Conservation (phyloP, 2,888 invertebrate genomes). For the Ormyrus labotus region DNA sequence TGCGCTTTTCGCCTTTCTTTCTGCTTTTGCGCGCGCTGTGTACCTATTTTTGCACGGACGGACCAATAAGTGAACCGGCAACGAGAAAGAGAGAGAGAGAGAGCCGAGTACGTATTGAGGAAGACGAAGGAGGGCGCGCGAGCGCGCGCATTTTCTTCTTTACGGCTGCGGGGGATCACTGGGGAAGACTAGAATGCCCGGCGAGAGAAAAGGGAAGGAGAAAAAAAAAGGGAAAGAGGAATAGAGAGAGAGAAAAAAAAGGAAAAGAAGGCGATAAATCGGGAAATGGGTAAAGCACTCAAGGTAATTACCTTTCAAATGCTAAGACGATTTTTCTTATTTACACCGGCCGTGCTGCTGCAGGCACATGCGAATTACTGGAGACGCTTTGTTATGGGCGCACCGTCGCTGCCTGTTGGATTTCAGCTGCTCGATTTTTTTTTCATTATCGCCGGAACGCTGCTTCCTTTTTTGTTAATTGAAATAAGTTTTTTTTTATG, state of each 20-base stretch:
- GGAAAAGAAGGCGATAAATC: conserved; percentile 37
- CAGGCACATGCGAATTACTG: conserved; percentile 38
- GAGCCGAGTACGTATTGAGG: not conserved
- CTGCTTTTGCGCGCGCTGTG: not conserved
- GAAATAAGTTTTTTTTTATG: no score
- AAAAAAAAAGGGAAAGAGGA: conserved; percentile 16
- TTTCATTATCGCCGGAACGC: no score
- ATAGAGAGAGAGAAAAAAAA: conserved; percentile 41
- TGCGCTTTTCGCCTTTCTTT: not conserved
- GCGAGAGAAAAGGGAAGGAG: conserved; percentile 50
- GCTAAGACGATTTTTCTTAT: conserved; percentile 44
- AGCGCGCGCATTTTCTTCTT: conserved; percentile 30
- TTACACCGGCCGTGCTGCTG: conserved; percentile 3
- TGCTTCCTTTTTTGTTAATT: not conserved
- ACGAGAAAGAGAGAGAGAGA: not conserved
- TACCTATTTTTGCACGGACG: not conserved
- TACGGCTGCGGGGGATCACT: conserved; percentile 39
- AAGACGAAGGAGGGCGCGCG: conserved; percentile 10
- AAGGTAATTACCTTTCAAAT: conserved; percentile 43
- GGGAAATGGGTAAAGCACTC: conserved; percentile 48
- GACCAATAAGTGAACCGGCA: conserved; percentile 27
- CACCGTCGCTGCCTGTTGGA: not conserved
- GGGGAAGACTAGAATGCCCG: conserved; percentile 57
- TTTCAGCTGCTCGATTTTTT: no score
- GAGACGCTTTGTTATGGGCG: conserved; percentile 9